These are phyloP conservation scores for Bambusicola thoracicus DNA, from an alignment of 2,113 vertebrate genomes.

Conservation along the genomic window DNA sequence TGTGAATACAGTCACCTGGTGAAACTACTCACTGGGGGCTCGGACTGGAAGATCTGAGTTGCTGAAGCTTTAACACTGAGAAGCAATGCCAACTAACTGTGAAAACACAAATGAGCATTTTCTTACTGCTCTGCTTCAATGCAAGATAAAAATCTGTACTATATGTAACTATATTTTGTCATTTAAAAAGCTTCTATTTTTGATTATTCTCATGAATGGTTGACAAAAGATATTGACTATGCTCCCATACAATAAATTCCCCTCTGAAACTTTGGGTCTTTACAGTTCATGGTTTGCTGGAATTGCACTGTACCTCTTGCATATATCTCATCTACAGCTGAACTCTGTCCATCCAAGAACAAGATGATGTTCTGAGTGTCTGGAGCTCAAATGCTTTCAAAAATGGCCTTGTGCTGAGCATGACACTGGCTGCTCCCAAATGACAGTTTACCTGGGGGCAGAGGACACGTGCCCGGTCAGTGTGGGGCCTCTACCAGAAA, in stretches of 20 bases:
- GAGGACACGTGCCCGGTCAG: not conserved
- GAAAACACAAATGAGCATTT: constrained; percentile 62
- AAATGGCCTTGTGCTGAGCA: rapidly evolving
- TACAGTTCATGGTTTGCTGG: constrained; percentile 56
- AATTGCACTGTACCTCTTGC: not conserved
- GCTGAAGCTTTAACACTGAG: constrained; percentile 67
- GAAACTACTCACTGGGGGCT: not conserved
- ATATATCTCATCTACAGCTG: rapidly evolving
- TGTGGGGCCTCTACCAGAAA: not conserved
- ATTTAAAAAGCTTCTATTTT: constrained; percentile 80
- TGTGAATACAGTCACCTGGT: not conserved
- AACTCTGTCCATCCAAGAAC: not conserved
- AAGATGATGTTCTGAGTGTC: not conserved
- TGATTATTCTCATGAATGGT: constrained; percentile 76
- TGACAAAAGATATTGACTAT: constrained; percentile 71
- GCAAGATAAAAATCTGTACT: constrained; percentile 75
- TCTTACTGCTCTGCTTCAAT: constrained; percentile 71
- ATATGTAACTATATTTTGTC: constrained; percentile 79
- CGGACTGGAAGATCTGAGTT: constrained; percentile 53
- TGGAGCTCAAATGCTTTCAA: not conserved
- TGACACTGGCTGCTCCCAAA: not conserved
- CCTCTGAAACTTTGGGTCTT: constrained; percentile 73
- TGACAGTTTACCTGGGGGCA: not conserved
- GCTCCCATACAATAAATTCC: constrained; percentile 79
- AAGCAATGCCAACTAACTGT: constrained; percentile 62